Conservation (phyloP, 2,113 vertebrate genomes). For the Pogona vitticeps region DNA sequence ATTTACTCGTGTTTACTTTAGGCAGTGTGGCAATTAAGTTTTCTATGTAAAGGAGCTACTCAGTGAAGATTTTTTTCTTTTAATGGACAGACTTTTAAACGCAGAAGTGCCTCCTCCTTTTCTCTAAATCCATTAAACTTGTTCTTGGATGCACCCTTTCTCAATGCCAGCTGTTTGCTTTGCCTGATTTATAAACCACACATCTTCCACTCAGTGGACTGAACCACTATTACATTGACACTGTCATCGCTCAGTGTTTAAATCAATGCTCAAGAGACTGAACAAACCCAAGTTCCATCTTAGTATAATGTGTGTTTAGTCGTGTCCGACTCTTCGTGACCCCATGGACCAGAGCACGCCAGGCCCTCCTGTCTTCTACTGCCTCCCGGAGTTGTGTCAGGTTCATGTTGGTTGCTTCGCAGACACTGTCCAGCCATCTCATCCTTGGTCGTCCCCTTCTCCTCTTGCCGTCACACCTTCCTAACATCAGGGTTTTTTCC, state of each 20-base stretch:
- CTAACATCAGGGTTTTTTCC: no score
- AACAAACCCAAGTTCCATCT: not conserved
- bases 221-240: not conserved
- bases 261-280: not conserved
- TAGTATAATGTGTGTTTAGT: no score
- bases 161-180: not conserved
- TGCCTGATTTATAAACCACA: not conserved
- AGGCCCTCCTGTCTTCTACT: no score
- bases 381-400: no score
- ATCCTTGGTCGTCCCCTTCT: no score
- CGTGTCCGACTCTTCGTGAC: no score
- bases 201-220: not conserved
- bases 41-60: slow-evolving; percentile 11
- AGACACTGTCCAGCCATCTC: no score
- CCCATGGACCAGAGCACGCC: no score
- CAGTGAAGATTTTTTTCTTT: not conserved
- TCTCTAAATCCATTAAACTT: slow-evolving; percentile 1
- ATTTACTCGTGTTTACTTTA: slow-evolving; percentile 47
- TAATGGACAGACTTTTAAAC: slow-evolving; percentile 13
- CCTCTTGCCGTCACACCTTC: no score
- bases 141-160: not conserved
- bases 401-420: no score
- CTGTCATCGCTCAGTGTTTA: not conserved
- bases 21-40: slow-evolving; percentile 41
- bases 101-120: slow-evolving; percentile 9